Conservation (phyloP, 2,797 vertebrate species). For the Bradypus variegatus region DNA sequence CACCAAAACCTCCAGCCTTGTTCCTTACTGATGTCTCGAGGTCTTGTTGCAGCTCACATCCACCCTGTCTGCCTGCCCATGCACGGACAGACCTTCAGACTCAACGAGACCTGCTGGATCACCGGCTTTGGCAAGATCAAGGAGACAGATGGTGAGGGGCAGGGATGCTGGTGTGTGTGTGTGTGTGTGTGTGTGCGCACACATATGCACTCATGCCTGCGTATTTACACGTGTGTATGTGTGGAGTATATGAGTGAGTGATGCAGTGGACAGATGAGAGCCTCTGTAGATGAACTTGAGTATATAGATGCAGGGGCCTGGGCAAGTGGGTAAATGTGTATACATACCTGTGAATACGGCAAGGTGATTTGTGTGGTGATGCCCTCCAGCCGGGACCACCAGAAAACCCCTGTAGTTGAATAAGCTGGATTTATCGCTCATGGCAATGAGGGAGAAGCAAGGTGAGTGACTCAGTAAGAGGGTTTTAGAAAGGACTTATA, state of each 20-base stretch:
- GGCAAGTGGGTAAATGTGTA: neutral
- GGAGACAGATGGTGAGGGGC: slow-evolving; percentile 74
- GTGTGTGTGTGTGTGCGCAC: too few relatives aligned
- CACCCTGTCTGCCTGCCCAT: slow-evolving; percentile 86
- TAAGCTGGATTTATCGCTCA: neutral
- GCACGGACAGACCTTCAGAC: slow-evolving; percentile 74
- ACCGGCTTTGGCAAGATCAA: slow-evolving; percentile 85
- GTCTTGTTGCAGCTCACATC: slow-evolving; percentile 74
- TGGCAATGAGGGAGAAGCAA: neutral
- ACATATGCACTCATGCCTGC: too few relatives aligned
- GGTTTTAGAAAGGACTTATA: neutral
- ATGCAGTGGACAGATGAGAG: neutral
- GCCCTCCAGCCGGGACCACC: neutral
- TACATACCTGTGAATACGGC: neutral
- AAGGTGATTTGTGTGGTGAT: neutral
- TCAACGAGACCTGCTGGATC: slow-evolving; percentile 81
- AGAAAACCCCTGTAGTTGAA: neutral
- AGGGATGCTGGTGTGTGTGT: neutral
- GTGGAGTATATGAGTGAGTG: neutral
- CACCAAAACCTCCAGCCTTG: neutral
- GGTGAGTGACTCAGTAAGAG: neutral
- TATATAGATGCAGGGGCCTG: neutral
- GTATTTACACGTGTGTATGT: neutral
- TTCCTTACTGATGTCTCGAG: slow-evolving; percentile 1
- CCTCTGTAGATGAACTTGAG: neutral